These are phyloP conservation scores for Habroteleia sp. DNA, from an alignment of 2,888 invertebrate genomes.

Conservation along the genomic window DNA sequence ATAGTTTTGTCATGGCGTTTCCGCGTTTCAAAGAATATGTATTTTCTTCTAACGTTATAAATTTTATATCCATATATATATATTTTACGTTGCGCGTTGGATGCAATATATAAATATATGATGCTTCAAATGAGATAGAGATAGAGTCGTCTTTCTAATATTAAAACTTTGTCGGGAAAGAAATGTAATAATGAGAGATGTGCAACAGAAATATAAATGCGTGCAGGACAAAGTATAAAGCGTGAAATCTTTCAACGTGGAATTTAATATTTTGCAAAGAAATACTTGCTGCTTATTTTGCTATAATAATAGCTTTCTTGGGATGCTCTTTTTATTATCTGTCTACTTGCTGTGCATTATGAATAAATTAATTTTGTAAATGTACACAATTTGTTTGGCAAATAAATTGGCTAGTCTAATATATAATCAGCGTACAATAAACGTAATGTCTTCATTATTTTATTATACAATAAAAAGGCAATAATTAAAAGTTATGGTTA, in stretches of 20 bases:
- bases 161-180: not conserved
- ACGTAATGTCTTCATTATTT: too few species aligned
- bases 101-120: slow-evolving; percentile 25
- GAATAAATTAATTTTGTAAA: slow-evolving; percentile 10
- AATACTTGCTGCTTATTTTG: slow-evolving; percentile 17
- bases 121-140: slow-evolving; percentile 5
- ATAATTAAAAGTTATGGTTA: too few species aligned
- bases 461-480: too few species aligned
- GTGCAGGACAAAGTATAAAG: slow-evolving; percentile 24
- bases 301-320: slow-evolving; percentile 8
- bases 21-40: too few species aligned
- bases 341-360: not conserved
- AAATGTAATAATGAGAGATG: slow-evolving; percentile 25
- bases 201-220: slow-evolving; percentile 13
- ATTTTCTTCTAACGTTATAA: too few species aligned
- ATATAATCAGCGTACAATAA: too few species aligned
- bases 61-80: too few species aligned
- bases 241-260: slow-evolving; percentile 16
- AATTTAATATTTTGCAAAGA: slow-evolving; percentile 34
- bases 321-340: slow-evolving; percentile 1
- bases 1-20: too few species aligned
- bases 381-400: not conserved
- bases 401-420: not conserved
- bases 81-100: too few species aligned
- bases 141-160: slow-evolving; percentile 11